Base-by-base conservation (phyloP, 2,113 vertebrate species). In the Electrona antarctica region DNA sequence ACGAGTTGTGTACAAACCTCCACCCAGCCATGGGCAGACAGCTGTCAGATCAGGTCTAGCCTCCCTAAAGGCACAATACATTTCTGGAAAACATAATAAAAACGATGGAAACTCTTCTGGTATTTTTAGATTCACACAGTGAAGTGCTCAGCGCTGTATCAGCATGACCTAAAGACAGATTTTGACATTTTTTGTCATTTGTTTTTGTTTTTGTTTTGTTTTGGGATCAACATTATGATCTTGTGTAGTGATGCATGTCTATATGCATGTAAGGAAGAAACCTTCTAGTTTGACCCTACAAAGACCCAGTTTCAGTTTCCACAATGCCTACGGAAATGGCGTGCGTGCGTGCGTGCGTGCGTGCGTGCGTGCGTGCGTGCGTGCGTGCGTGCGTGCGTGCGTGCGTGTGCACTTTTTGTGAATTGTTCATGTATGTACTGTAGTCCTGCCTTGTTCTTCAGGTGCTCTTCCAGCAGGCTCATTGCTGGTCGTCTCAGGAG, bases 401-500 rank as follows among this genome's bases (percentile, higher is more conserved):
- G 51, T 52, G 66, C 51, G 55, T 56, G 10, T 74, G 15, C 7
- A 15, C 85, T 78, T n/a, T 41, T 41, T 41, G 33, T 41, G 33
- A 4, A 1, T 41, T 41, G 33, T 41, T 21, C 21, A 21, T 21
- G 21, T 21, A 21, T 21, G 21, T 21, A 21, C 21, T 21, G 21
- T 21, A 21, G 21, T 21, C 21, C 21, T 21, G 21, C 21, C 84
- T 47, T 79, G 77, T 46, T 86, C 84, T 15, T 90, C 80, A 0
- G 85, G 87, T 46, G 84, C 85, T 67, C 78, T 87, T 45, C 87
- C 85, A 10, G 74, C 73, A 58, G 76, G 65, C 57, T 83, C 79
- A 9, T 84, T 77, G 1, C 14, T 58, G 45, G 77, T 63, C 13
- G 71, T 71, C 70, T 90, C 87, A 3, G 65, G 62, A 0, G 89